phyloP scores from a whole-genome alignment of 2,797 vertebrate genomes.

The Dicrostonyx torquatus region DNA sequence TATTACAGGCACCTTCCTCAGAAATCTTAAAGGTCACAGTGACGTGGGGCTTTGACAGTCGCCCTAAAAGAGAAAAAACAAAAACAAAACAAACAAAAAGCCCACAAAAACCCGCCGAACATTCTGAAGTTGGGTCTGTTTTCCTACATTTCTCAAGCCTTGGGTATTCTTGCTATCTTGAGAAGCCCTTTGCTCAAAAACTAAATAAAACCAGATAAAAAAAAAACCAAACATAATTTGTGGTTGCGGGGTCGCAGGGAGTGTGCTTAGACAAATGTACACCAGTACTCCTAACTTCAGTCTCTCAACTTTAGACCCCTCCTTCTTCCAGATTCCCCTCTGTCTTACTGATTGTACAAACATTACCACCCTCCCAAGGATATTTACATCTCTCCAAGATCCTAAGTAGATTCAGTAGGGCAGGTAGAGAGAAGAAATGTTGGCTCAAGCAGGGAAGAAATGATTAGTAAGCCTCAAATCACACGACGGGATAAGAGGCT shows the following conservation, averaged over 20 bases:
- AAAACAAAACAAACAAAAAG: background rate
- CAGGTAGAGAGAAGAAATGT: background rate
- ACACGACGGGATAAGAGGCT: background rate
- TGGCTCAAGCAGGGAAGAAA: background rate
- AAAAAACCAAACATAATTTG: background rate
- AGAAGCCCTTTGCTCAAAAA: background rate
- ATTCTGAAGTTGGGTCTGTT: background rate
- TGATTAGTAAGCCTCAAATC: slow-evolving; percentile 31
- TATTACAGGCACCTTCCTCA: slow-evolving; percentile 32
- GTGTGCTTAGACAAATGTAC: background rate
- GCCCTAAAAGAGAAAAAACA: background rate
- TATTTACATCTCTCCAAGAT: background rate
- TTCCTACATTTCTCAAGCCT: background rate
- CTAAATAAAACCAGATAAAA: background rate
- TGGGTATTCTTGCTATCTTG: background rate
- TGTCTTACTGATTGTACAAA: background rate
- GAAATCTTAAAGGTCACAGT: slow-evolving; percentile 47
- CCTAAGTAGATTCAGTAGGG: background rate
- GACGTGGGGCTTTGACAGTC: slow-evolving; percentile 46
- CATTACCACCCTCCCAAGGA: background rate
- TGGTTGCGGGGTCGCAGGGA: background rate
- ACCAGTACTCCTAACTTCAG: background rate
- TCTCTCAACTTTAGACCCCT: background rate
- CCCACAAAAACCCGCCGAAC: background rate
- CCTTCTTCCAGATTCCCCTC: background rate